phyloP scores from a whole-genome alignment of 2,113 vertebrate genomes.

The Tautogolabrus adspersus region DNA sequence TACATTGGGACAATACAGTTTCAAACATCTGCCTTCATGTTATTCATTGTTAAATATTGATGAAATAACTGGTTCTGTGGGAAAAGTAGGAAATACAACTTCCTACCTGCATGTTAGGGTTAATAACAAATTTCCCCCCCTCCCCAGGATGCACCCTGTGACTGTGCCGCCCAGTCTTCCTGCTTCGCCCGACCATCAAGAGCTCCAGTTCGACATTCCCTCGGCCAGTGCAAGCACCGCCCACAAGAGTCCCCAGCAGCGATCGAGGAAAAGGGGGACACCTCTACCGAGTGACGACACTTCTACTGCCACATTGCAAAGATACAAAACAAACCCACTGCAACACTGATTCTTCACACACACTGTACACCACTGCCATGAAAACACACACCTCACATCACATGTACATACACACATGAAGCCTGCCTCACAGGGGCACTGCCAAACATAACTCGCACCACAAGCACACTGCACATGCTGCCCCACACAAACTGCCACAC shows the following conservation, averaged over 20 bases:
- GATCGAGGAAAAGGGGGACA: constrained; percentile 84
- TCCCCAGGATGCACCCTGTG: constrained; percentile 91
- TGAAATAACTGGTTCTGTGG: no score
- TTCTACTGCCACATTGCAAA: constrained; percentile 26
- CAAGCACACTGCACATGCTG: constrained; percentile 52
- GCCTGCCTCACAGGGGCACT: constrained; percentile 63
- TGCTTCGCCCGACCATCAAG: constrained; percentile 90
- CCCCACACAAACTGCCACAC: constrained; percentile 64
- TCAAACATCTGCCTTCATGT: no score
- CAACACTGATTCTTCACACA: constrained; percentile 27
- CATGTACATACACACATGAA: constrained; percentile 30
- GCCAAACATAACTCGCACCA: constrained; percentile 63
- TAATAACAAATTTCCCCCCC: constrained; percentile 9
- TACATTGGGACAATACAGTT: no score
- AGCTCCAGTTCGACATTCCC: constrained; percentile 86
- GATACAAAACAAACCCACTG: constrained; percentile 15
- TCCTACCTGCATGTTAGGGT: no score
- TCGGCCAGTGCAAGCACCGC: constrained; percentile 92
- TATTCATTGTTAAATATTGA: no score
- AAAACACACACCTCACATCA: constrained; percentile 21
- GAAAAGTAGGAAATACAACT: no score
- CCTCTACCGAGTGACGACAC: constrained; percentile 80
- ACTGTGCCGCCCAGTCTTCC: constrained; percentile 90
- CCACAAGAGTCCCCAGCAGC: constrained; percentile 78
- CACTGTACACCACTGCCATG: constrained; percentile 55